Evolutionary conservation across 2,888 invertebrate species (phyloP), one percentile per base, ranked within the genome.

Genomic region (Drosophila phalerata): DNA sequence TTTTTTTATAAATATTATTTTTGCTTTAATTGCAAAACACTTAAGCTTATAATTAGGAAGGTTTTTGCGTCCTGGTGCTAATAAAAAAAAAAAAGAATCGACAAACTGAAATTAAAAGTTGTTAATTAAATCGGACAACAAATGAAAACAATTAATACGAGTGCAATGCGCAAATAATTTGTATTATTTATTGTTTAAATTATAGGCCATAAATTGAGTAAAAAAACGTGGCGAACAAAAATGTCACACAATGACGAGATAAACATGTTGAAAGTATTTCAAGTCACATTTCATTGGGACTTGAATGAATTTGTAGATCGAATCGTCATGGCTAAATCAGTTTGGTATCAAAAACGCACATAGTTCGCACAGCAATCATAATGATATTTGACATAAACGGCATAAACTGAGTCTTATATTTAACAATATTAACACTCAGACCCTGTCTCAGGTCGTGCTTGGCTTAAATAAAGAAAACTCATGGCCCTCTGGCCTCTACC

Each of bases 111-210:
- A 79, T 37, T 38, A 34, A 45, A 49, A 73, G 73, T 61, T 83
- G 88, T 68, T 83, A 74, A 88, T 85, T 79, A 53, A 74, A 66
- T 53, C 85, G 68, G 49, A 66, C 67, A 69, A 60, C 52, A 48
- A 45, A 68, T 64, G 37, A 51, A 78, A 71, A 40, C 65, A 69
- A 47, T 74, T 43, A 61, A 56, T 47, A 32, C 58, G 64, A 68
- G 49, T 72, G 62, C 67, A 67, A 38, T 40, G 57, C 53, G 71
- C 58, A 73, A 74, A 79, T 74, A 63, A 77, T 63, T 73, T 47
- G 32, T 45, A 63, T 56, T 56, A 48, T 48, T 51, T 57, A 68
- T 56, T 48, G 63, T 48, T 63, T 60, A 40, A 77, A 80, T 77
- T 75, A 87, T 61, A 57, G 25, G 34, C 62, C 49, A 28, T 45